phyloP scores from a whole-genome alignment of 2,113 vertebrate species.

The Edolisoma coerulescens region DNA sequence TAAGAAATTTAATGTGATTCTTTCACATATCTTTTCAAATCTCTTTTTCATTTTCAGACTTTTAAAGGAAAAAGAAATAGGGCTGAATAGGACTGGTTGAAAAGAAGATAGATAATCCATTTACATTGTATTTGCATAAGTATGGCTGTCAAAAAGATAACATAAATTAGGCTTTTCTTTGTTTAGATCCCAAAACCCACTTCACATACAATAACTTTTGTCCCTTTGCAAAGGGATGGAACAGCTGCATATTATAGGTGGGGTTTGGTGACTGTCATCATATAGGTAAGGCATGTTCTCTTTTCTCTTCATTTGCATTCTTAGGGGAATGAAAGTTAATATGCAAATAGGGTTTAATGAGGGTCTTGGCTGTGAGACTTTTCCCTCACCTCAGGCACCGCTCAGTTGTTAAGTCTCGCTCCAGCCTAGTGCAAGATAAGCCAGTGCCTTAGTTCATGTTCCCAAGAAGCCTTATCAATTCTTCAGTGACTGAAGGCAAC shows the following conservation, averaged over 20 bases:
- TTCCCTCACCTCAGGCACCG: no score
- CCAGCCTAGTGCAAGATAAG: background rate
- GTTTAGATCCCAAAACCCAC: background rate
- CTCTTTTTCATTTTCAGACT: background rate
- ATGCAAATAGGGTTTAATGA: background rate
- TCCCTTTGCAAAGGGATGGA: background rate
- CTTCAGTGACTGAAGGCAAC: background rate
- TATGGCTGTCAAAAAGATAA: background rate
- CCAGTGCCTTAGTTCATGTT: background rate
- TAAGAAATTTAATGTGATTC: background rate
- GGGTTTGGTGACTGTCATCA: background rate
- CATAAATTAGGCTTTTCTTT: background rate
- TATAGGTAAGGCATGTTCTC: background rate
- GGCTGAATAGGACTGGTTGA: background rate
- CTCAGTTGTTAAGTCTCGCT: background rate
- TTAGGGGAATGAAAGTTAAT: background rate
- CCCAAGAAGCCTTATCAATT: background rate
- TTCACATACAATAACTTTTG: background rate
- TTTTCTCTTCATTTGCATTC: background rate
- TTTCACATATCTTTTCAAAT: background rate
- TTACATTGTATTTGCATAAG: background rate
- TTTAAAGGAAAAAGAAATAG: background rate
- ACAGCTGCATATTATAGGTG: background rate
- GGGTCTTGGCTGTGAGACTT: background rate
- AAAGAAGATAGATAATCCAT: background rate